phyloP scores from a whole-genome alignment of 2,888 invertebrate species.

The Perdita meconis region DNA sequence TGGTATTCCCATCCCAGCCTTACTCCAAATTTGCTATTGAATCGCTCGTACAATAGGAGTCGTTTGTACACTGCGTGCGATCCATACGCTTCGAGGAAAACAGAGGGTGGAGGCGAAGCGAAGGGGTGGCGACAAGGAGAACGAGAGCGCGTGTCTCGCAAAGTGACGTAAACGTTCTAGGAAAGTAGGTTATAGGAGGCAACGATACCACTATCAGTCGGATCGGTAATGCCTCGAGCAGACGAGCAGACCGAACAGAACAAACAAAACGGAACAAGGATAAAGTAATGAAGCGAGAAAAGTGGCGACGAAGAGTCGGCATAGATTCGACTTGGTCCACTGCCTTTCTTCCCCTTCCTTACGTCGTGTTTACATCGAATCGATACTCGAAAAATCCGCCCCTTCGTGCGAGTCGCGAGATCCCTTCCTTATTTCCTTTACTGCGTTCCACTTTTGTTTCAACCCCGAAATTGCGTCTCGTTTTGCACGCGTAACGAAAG shows the following conservation, averaged over 20 bases:
- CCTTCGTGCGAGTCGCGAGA: not conserved
- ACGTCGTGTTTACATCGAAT: conserved; percentile 31
- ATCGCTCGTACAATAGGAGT: not conserved
- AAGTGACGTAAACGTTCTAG: conserved; percentile 37
- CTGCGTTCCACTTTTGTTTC: not conserved
- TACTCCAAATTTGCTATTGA: not conserved
- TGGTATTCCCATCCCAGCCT: no score
- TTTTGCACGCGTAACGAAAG: no score
- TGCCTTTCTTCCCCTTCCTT: not conserved
- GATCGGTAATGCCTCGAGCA: conserved; percentile 18
- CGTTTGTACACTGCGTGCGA: not conserved
- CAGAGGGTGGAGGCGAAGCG: not conserved
- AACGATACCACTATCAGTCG: conserved; percentile 33
- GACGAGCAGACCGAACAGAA: not conserved
- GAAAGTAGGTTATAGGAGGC: conserved; percentile 66
- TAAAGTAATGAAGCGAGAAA: conserved; percentile 36
- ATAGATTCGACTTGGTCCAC: conserved; percentile 24
- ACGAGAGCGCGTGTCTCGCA: conserved; percentile 29
- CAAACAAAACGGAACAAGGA: conserved; percentile 12
- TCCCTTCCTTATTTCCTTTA: not conserved
- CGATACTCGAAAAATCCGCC: conserved; percentile 49
- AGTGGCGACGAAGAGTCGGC: conserved; percentile 57
- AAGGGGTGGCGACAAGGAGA: not conserved
- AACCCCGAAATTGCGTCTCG: not conserved
- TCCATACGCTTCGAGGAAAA: not conserved